A percentile compares a stretch with the other conserved stretches of the same genome.
phyloP scores from a whole-genome alignment of 2,113 vertebrate genomes.

The Coturnix japonica region DNA sequence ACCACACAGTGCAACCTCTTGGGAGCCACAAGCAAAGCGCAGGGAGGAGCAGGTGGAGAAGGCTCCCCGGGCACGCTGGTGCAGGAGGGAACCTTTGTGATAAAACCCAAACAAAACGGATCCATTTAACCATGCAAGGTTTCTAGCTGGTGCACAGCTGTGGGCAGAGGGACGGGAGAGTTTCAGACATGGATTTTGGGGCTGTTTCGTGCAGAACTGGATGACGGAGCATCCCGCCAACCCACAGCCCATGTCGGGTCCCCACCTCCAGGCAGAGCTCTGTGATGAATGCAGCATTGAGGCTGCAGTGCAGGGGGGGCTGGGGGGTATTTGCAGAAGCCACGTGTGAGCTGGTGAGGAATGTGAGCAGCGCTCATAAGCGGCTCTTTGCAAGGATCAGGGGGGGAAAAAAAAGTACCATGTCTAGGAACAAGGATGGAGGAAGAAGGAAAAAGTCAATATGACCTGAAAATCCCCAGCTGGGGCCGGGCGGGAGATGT shows the following conservation, averaged over 20 bases:
- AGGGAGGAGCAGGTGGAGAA: background rate
- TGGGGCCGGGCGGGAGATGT: background rate
- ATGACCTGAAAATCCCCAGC: slow-evolving; percentile 60
- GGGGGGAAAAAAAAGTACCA: background rate
- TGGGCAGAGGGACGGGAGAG: background rate
- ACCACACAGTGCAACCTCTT: background rate
- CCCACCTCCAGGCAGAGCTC: background rate
- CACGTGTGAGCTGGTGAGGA: background rate
- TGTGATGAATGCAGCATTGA: slow-evolving; percentile 41
- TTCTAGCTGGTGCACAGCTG: rapidly evolving
- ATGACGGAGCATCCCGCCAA: rapidly evolving
- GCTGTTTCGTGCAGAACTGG: background rate
- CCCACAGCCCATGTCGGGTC: background rate
- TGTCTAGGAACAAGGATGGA: slow-evolving; percentile 21
- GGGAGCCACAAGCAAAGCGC: background rate
- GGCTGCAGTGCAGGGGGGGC: background rate
- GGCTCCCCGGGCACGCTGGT: background rate
- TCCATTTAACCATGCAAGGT: rapidly evolving
- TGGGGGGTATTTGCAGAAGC: slow-evolving; percentile 5
- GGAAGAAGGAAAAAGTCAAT: slow-evolving; percentile 43
- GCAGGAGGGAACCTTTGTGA: no score
- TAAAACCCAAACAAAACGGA: rapidly evolving
- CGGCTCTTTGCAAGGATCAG: background rate
- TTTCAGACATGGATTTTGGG: no score
- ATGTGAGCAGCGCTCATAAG: background rate